These are phyloP conservation scores for Tetheella fluctuosa DNA, from an alignment of 2,888 invertebrate species.

Conservation along the genomic window DNA sequence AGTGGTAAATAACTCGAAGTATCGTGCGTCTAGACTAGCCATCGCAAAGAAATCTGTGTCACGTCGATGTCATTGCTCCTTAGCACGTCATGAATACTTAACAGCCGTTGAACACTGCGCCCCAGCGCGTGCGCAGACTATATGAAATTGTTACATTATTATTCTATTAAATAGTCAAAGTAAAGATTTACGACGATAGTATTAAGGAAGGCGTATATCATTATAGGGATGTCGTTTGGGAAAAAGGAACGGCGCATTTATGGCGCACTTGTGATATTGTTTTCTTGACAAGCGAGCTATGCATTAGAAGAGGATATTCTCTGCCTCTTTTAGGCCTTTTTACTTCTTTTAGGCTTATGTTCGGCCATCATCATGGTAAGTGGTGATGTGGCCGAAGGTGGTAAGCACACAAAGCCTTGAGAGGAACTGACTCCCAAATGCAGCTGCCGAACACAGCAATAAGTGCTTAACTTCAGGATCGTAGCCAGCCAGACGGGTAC, in stretches of 20 bases:
- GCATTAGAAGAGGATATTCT: too few relatives aligned
- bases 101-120: conserved; percentile 21
- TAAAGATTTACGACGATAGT: conserved; percentile 33
- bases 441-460: too few relatives aligned
- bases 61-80: conserved; percentile 61
- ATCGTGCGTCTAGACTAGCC: conserved; percentile 56
- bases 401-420: too few relatives aligned
- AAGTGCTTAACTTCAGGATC: too few relatives aligned
- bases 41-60: conserved; percentile 53
- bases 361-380: too few relatives aligned
- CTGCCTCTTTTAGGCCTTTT: too few relatives aligned
- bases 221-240: conserved; percentile 3
- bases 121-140: conserved; percentile 28
- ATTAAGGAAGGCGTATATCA: conserved; percentile 15
- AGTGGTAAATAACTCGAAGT: conserved; percentile 37
- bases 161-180: conserved; percentile 31
- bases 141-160: conserved; percentile 20
- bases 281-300: too few relatives aligned
- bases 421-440: too few relatives aligned
- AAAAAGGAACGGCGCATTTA: conserved; percentile 12
- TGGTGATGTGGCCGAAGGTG: too few relatives aligned
- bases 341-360: too few relatives aligned
- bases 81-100: conserved; percentile 52
- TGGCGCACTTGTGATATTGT: background rate
- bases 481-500: too few relatives aligned